Base-by-base conservation (phyloP, 2,888 invertebrate genomes). In the Laothoe populi region DNA sequence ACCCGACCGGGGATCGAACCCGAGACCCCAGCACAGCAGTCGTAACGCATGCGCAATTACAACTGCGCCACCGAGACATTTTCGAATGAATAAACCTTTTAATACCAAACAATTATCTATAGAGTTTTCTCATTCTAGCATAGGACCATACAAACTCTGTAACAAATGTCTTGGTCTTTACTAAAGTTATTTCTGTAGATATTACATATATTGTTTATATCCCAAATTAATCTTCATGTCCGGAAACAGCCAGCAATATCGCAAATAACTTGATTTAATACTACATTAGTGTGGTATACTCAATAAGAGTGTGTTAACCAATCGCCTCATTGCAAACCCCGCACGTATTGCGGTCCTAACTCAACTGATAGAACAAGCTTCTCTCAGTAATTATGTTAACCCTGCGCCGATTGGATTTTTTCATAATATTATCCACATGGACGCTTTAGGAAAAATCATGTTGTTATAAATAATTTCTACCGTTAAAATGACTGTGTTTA, bases 261-360 rank as follows among this genome's bases (percentile, higher is more conserved):
- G 48, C 7, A 26, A 26, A 49, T 16, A 49, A 16, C 16, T 16
- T 26, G 8, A 49, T 23, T 10, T 16, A 31, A 26, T 16, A 49
- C 11, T 19, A 26, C 10, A 19, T 53, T 31, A 35, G 19, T 11
- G 0, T 11, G 45, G 49, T 31, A 53, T 24, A 13, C 44, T 21
- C 46, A 61, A 53, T 42, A 42, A 8, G 13, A 24, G 44, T 13
- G 46, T 45, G 49, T 61, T 58, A 45, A 66, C 61, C 73, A 74
- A 76, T 74, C 72, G 59, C 63, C 66, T 70, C 68, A 71, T 72
- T 69, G 69, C 65, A 66, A 67, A 59, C 66, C 61, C 59, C 38
- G 66, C 71, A 72, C 71, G 74, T 68, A 66, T 66, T 64, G 66
- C 40, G 69, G 67, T 64, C 59, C 60, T 23, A 53, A 58, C 60